These are phyloP conservation scores for Rhodophaea formosa DNA, from an alignment of 2,888 invertebrate species.

Conservation along the genomic window DNA sequence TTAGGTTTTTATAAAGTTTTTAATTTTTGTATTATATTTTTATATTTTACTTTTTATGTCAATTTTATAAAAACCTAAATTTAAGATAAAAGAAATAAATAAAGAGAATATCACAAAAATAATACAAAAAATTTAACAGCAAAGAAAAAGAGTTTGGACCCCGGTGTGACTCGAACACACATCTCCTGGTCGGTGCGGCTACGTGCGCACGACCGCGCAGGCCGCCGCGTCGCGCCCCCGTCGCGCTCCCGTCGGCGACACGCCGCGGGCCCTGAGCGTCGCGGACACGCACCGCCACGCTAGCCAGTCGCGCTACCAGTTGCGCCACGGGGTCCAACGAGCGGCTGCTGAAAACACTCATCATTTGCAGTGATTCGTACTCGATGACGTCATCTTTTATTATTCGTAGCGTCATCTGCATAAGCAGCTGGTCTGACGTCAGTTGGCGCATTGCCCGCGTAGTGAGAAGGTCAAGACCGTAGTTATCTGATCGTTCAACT, in stretches of 20 bases:
- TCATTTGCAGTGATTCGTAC: background rate
- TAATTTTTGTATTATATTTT: too few relatives aligned
- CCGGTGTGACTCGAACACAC: conserved; percentile 20
- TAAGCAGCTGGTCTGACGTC: background rate
- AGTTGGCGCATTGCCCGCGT: conserved; percentile 4
- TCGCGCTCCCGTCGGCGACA: conserved; percentile 3
- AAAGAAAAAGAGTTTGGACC: conserved; percentile 11
- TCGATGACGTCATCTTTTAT: background rate
- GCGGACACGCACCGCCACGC: conserved; percentile 9
- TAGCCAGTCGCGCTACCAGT: conserved; percentile 18
- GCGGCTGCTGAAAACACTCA: background rate
- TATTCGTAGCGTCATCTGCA: background rate
- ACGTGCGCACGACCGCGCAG: conserved; percentile 6
- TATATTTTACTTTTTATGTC: too few relatives aligned
- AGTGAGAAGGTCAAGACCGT: background rate
- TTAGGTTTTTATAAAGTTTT: too few relatives aligned
- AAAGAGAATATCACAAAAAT: background rate
- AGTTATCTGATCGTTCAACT: too few relatives aligned
- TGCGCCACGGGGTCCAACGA: conserved; percentile 16
- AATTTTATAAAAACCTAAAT: too few relatives aligned
- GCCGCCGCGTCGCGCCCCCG: conserved; percentile 1
- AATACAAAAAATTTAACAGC: background rate
- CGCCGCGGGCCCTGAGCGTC: conserved; percentile 1
- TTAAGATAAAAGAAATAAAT: background rate
- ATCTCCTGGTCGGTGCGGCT: conserved; percentile 16